Conservation (phyloP, 1,140 invertebrate species). For the Drosophila rufa region DNA sequence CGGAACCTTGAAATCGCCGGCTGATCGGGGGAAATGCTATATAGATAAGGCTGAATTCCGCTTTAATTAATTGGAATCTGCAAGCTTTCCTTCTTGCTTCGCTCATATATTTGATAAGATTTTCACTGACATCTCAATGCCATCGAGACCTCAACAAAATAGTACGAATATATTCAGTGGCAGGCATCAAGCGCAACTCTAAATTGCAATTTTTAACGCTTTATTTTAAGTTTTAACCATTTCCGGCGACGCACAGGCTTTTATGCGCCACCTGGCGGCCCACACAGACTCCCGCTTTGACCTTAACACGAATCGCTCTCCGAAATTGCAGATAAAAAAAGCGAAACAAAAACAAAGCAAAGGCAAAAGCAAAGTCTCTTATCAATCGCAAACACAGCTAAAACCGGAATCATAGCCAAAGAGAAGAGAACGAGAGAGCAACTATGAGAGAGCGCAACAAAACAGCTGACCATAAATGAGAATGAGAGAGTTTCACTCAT, state of each 20-base stretch:
- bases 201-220: slow-evolving; percentile 17
- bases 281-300: slow-evolving; percentile 13
- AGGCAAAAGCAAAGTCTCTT: slow-evolving; percentile 39
- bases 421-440: slow-evolving; percentile 13
- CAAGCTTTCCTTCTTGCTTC: background rate
- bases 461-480: slow-evolving; percentile 3
- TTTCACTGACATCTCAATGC: slow-evolving; percentile 7
- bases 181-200: slow-evolving; percentile 21
- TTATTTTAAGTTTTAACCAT: slow-evolving; percentile 40
- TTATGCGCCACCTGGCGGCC: slow-evolving; percentile 25
- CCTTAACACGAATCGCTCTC: slow-evolving; percentile 35
- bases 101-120: slow-evolving; percentile 3
- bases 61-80: background rate
- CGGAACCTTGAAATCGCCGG: slow-evolving; percentile 45
- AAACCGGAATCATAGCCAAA: slow-evolving; percentile 69
- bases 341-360: slow-evolving; percentile 12
- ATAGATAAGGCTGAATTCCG: background rate
- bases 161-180: slow-evolving; percentile 1
- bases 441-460: slow-evolving; percentile 6
- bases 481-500: too few species aligned
- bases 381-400: slow-evolving; percentile 61
- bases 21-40: slow-evolving; percentile 21
- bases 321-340: slow-evolving; percentile 25
- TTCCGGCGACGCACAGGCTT: slow-evolving; percentile 42
- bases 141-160: background rate